Evolutionary conservation across 92 coral and sea anemone genomes (phyloP), one percentile per base, ranked within the genome.

Genomic region (Paragorgia papillata): DNA sequence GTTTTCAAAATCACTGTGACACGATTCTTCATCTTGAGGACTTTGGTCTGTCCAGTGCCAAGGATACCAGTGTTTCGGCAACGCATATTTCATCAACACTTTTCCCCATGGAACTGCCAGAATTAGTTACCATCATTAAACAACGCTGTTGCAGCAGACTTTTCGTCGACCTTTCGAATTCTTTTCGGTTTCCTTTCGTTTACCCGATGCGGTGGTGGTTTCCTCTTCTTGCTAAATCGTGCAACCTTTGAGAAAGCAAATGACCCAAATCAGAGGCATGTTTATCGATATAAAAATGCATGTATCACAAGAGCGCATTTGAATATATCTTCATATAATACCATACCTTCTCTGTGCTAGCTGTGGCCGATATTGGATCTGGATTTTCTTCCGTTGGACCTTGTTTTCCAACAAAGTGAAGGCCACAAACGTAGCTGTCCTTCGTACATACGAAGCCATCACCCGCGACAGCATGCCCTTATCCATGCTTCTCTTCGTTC

Each of bases 311-410:
- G 43, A 37, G 43, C 43, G 43, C 43, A 37, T 37, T 37, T 10
- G 4, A 37, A n/a, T n/a, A n/a, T n/a, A n/a, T 9, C 9, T 9
- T 18, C 9, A 43, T 18, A 9, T 9, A 43, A 18, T 17, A 51
- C n/a, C 20, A n/a, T 66, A 66, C 57, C 43, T 66, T 66, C 7
- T 66, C 55, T 3, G 2, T 20, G 41, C 57, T 66, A 7, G 7
- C 27, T 25, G 21, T 13, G 20, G 74, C 74, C 21, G 74, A 44
- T 66, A 66, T 40, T 34, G 74, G 54, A 19, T 40, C 55, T 37
- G 55, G 74, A 66, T 66, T 10, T 41, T 66, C 55, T 3, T 66
- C 1, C 7, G 57, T 66, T 17, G 74, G 33, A 20, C 74, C 70
- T 8, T 63, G 43, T 37, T 51, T 17, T 3, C 58, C 58, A n/a